A percentile compares a stretch with the other conserved stretches of the same genome.
These are phyloP conservation scores for Pyrochroa serraticornis DNA, from an alignment of 2,888 invertebrate genomes.

Conservation along the genomic window DNA sequence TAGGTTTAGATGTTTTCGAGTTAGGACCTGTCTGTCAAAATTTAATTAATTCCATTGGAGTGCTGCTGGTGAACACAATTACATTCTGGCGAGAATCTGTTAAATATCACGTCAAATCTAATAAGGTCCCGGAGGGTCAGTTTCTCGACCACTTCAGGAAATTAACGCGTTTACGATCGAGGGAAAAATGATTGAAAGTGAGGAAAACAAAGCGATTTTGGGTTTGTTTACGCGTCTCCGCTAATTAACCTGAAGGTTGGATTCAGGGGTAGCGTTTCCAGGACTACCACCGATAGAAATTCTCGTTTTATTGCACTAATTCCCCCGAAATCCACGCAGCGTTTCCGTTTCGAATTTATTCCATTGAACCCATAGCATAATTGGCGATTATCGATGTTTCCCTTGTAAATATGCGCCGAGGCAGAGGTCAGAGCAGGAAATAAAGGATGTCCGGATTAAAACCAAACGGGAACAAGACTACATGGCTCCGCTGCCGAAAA, in stretches of 20 bases:
- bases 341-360: conserved; percentile 14
- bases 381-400: conserved; percentile 9
- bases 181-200: background rate
- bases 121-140: conserved; percentile 25
- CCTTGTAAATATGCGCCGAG: background rate
- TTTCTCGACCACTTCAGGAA: conserved; percentile 26
- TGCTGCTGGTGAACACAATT: conserved; percentile 26
- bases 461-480: background rate
- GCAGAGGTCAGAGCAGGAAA: background rate
- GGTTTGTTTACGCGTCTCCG: too few relatives aligned
- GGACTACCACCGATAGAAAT: conserved; percentile 15
- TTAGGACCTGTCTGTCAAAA: conserved; percentile 17
- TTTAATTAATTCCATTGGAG: conserved; percentile 22
- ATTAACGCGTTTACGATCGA: conserved; percentile 17
- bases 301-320: conserved; percentile 12
- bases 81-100: conserved; percentile 22
- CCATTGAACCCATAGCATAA: background rate
- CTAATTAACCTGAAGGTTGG: too few relatives aligned
- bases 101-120: conserved; percentile 28
- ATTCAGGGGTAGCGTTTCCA: conserved; percentile 4
- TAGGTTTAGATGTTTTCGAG: conserved; percentile 22
- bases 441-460: background rate
- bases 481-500: too few relatives aligned
- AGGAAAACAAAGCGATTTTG: background rate
- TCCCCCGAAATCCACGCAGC: conserved; percentile 1